Conservation (phyloP, 2,888 invertebrate genomes). For the Cosmia trapezina region DNA sequence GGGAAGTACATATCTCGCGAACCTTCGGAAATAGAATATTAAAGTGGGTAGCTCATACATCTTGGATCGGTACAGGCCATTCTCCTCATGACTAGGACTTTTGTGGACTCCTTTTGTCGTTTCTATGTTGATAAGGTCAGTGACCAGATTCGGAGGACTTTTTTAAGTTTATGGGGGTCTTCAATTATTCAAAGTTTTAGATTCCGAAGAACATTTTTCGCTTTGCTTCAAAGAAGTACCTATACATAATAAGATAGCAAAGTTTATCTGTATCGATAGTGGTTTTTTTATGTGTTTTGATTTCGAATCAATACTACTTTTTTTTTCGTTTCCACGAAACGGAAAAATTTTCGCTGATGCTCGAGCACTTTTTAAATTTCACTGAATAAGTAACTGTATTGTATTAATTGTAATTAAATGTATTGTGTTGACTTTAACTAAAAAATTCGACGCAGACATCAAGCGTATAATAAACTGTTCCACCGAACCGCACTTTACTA, state of each 20-base stretch:
- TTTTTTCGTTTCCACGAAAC: neutral
- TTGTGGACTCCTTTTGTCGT: slow-evolving; percentile 53
- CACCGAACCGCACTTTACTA: too few relatives aligned
- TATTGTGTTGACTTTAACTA: too few relatives aligned
- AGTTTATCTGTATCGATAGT: slow-evolving; percentile 1
- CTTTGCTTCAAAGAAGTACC: neutral
- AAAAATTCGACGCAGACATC: too few relatives aligned
- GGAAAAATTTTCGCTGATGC: too few relatives aligned
- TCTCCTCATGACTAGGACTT: slow-evolving; percentile 66
- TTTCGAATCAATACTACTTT: neutral
- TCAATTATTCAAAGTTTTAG: slow-evolving; percentile 1
- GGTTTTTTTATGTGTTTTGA: neutral
- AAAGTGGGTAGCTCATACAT: slow-evolving; percentile 83
- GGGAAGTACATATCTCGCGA: slow-evolving; percentile 76
- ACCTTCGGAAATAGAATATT: slow-evolving; percentile 85
- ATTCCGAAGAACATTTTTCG: neutral
- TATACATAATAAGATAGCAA: neutral
- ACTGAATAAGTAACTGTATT: too few relatives aligned
- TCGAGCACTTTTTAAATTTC: too few relatives aligned
- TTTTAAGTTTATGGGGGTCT: slow-evolving; percentile 16
- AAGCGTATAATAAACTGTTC: too few relatives aligned
- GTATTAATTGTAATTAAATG: too few relatives aligned
- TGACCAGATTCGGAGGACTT: slow-evolving; percentile 22
- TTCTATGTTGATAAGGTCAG: slow-evolving; percentile 59
- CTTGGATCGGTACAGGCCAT: slow-evolving; percentile 76